A percentile compares a stretch with the other conserved stretches of the same genome.
phyloP scores from a whole-genome alignment of 2,113 vertebrate genomes.

The Malurus melanocephalus region DNA sequence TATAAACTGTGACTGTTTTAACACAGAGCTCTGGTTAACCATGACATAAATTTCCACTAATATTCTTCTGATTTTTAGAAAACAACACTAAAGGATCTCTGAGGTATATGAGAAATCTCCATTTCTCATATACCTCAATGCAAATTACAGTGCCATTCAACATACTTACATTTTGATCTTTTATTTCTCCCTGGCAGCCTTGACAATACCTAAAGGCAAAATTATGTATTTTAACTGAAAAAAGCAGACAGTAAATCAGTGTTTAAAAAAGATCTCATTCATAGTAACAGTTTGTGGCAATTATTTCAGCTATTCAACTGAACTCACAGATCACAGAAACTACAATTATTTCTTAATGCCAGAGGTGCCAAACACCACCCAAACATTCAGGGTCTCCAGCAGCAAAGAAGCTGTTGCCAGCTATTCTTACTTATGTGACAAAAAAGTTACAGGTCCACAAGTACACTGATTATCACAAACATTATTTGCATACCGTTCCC shows the following conservation, averaged over 20 bases:
- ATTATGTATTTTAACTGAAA: background rate
- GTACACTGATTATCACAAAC: background rate
- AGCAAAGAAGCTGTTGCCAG: background rate
- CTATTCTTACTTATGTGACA: background rate
- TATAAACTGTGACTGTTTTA: background rate
- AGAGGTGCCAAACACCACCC: background rate
- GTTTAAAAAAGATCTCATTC: background rate
- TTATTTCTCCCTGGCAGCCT: slow-evolving; percentile 87
- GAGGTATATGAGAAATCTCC: background rate
- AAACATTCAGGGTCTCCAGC: background rate
- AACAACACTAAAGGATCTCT: background rate
- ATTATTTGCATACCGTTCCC: slow-evolving; percentile 74
- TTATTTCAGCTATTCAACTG: background rate
- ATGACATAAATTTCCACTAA: background rate
- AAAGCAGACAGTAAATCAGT: background rate
- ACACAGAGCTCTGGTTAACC: background rate
- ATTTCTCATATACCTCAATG: background rate
- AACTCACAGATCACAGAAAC: background rate
- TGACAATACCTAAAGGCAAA: slow-evolving; percentile 85
- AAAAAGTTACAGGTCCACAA: background rate
- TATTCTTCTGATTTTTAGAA: background rate
- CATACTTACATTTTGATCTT: slow-evolving; percentile 88
- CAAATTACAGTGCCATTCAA: background rate
- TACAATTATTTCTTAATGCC: background rate
- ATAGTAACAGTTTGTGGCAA: background rate